Conservation (phyloP, 2,113 vertebrate genomes). For the Oryzias javanicus region DNA sequence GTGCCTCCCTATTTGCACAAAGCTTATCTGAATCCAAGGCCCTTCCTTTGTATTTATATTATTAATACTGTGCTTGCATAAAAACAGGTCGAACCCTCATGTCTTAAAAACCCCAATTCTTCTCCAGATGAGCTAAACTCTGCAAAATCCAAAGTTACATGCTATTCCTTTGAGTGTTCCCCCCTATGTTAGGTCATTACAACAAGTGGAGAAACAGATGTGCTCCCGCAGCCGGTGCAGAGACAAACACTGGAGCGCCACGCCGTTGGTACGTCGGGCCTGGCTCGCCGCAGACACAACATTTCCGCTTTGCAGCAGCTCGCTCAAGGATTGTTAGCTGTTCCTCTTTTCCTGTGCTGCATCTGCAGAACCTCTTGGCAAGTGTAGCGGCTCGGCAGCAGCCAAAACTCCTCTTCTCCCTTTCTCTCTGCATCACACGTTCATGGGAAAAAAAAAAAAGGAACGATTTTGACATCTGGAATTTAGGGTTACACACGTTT, state of each 20-base stretch:
- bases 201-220: slow-evolving; percentile 56
- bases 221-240: slow-evolving; percentile 57
- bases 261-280: slow-evolving; percentile 33
- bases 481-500: slow-evolving; percentile 54
- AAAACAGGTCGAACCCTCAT: slow-evolving; percentile 8
- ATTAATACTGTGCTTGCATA: slow-evolving; percentile 42
- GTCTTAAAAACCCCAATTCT: slow-evolving; percentile 26
- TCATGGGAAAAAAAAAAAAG: slow-evolving; percentile 37
- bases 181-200: slow-evolving; percentile 35
- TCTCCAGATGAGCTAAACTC: slow-evolving; percentile 21
- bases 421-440: slow-evolving; percentile 16
- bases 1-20: slow-evolving; percentile 61
- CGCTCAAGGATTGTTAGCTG: slow-evolving; percentile 35
- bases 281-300: slow-evolving; percentile 46
- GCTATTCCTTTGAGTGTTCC: slow-evolving; percentile 20
- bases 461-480: slow-evolving; percentile 68
- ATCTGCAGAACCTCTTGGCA: slow-evolving; percentile 43
- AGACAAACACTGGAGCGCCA: slow-evolving; percentile 41
- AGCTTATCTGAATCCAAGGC: slow-evolving; percentile 60
- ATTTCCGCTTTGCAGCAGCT: slow-evolving; percentile 59
- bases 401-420: slow-evolving; percentile 32
- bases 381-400: slow-evolving; percentile 13
- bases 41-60: slow-evolving; percentile 26
- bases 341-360: slow-evolving; percentile 47
- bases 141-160: slow-evolving; percentile 18